phyloP scores from a whole-genome alignment of 2,113 vertebrate genomes.

The Paramisgurnus dabryanus region DNA sequence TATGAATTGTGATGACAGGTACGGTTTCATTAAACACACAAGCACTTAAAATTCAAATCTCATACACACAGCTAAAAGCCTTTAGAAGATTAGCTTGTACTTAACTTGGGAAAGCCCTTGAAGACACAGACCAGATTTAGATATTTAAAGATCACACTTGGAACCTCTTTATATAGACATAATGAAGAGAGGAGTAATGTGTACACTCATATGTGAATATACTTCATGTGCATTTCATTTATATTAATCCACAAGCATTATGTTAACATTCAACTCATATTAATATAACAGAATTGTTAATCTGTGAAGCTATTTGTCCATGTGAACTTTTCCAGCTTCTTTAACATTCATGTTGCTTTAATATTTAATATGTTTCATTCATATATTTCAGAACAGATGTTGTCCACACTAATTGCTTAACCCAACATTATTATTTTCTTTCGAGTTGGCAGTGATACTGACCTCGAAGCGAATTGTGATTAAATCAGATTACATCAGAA shows the following conservation, averaged over 20 bases:
- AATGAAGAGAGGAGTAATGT: neutral
- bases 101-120: conserved; percentile 63
- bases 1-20: no score
- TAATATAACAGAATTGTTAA: neutral
- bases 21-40: neutral
- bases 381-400: no score
- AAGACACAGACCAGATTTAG: conserved; percentile 43
- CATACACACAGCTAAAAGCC: conserved; percentile 51
- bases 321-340: no score
- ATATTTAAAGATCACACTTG: conserved; percentile 28
- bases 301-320: no score
- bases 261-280: neutral
- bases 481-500: no score
- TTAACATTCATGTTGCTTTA: no score
- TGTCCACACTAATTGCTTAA: no score
- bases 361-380: no score
- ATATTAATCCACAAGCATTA: neutral
- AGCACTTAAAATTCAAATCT: conserved; percentile 32
- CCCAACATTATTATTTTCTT: no score
- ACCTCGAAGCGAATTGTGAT: no score
- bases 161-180: neutral
- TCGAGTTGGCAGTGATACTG: neutral
- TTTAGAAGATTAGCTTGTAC: conserved; percentile 69
- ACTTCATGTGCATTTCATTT: no score
- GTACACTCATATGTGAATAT: conserved; percentile 37